Base-by-base conservation (phyloP, 2,888 invertebrate genomes). In the Netelia virgata region DNA sequence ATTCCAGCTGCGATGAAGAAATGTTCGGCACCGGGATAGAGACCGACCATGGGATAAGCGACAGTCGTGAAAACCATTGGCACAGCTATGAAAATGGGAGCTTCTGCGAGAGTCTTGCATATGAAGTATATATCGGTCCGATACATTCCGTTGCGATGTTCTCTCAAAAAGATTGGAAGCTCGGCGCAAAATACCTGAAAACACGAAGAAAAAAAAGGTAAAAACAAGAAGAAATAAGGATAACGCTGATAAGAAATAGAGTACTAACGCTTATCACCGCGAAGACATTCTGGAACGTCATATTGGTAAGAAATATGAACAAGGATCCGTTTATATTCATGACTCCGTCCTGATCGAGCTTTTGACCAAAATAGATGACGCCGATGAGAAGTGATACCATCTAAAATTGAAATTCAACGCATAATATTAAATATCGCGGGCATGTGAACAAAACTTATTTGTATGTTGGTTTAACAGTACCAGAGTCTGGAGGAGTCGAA, bases 231-330 rank as follows among this genome's bases (percentile, higher is more conserved):
- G 9, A 59, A 36, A 76, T 74, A 47, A 61, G 61, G 1, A 36
- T 16, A 69, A 68, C 47, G 78, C 36, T 74, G 18, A 41, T 47
- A 76, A 47, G 69, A 70, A 28, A 5, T 70, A 74, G 11, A 20
- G 63, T 64, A 95, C 97, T 96, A 94, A 98, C 99, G 93, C 97
- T 97, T 82, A 98, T 96, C 59, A 99, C 98, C 84, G 98, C 97
- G 91, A 98, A 98, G n/a, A 98, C 96, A 93, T 98, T 98, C 90
- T 98, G 97, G 94, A 98, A 98, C 6, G 98, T 98, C 96, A 98
- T 97, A 91, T 98, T 98, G 16, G 97, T 97, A 68, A 98, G 95
- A 92, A 98, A 97, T 91, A 98, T 96, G 93, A 98, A 98, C 77
- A 98, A 95, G 36, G 97, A 98, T 61, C 98, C 98, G 92, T 98